Base-by-base conservation (phyloP, 2,888 invertebrate species). In the Idaea biselata region DNA sequence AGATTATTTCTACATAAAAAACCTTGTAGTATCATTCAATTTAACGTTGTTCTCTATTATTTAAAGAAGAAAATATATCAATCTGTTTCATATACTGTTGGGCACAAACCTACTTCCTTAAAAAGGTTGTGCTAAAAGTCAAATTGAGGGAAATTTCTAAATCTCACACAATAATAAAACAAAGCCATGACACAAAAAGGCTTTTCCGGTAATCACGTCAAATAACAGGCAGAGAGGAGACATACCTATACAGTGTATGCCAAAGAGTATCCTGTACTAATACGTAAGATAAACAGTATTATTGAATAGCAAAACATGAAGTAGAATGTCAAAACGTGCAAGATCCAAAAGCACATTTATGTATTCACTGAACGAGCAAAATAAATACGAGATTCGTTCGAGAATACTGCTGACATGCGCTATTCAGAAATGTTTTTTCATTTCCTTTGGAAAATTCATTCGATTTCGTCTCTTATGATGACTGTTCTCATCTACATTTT, bases 391-490 rank as follows among this genome's bases (percentile, higher is more conserved):
- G 69, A 69, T 65, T 68, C 67, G 64, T 71, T 73, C 58, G 60
- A 68, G 65, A 67, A 66, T 69, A 67, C 66, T 71, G 66, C 65
- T 68, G 71, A 68, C 73, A 76, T 69, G 72, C 69, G 70, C 68
- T 73, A 72, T 73, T 74, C 71, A 70, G 65, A 77, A 77, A 77
- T 76, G 72, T 74, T 75, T 76, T 77, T 78, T 72, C 73, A 77
- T 78, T 78, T 76, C 71, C 71, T 62, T 61, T 70, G 64, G 67
- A 78, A 61, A 79, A 78, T 78, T 79, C 73, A 79, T 80, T 78
- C 67, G 77, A 79, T 77, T 82, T 77, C 66, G 66, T 66, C 70
- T 74, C 74, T 75, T 77, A 78, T 73, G 77, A 78, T 73, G 77
- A 73, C 71, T 73, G 70, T 75, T 72, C 71, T 73, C 74, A 73